phyloP scores from a whole-genome alignment of 2,113 vertebrate species.

The Phalacrocorax brasilianus region DNA sequence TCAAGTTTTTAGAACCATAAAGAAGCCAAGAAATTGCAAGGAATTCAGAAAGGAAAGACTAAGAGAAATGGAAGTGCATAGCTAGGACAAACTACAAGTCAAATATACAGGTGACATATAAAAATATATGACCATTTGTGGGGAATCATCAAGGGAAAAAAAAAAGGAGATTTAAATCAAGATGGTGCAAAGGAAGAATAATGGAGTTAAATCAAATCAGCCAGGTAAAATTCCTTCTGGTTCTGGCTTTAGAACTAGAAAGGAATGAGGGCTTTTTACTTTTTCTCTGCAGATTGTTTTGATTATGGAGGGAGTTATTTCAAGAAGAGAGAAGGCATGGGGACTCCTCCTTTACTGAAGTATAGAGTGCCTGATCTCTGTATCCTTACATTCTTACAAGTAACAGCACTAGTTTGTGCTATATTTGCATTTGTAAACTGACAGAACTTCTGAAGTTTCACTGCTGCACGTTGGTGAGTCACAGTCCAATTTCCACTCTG shows the following conservation, averaged over 20 bases:
- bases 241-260: not conserved
- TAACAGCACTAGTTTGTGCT: not conserved
- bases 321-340: not conserved
- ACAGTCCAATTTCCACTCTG: not conserved
- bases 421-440: not conserved
- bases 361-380: not conserved
- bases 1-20: not conserved
- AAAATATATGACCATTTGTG: not conserved
- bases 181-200: not conserved
- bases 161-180: not conserved
- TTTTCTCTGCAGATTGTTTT: not conserved
- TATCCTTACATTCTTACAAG: not conserved
- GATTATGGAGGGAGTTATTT: not conserved
- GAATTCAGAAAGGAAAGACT: constrained; percentile 66
- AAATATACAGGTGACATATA: not conserved
- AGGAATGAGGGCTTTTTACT: not conserved
- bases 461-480: not conserved
- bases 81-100: constrained; percentile 28
- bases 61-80: not conserved
- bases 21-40: constrained; percentile 8
- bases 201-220: not conserved
- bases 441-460: not conserved
- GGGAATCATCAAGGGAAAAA: not conserved
- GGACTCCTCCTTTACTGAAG: not conserved
- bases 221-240: not conserved